Base-by-base conservation (phyloP, 2,888 invertebrate species). In the Eupeodes latifasciatus region DNA sequence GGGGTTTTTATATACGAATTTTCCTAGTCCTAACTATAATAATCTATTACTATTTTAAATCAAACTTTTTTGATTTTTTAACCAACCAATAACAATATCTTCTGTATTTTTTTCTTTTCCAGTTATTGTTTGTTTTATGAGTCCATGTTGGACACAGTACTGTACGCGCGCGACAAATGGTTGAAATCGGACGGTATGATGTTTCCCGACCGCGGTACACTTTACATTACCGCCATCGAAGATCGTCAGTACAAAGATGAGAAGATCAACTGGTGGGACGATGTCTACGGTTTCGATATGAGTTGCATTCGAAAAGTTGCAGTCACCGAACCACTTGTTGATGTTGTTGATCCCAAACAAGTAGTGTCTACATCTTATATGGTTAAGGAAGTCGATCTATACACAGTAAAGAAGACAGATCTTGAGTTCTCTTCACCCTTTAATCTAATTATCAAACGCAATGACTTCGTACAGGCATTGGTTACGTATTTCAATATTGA, bases 241-340 rank as follows among this genome's bases (percentile, higher is more conserved):
- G 99, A 99, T 94, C 96, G 99, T 27, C 99, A 99, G 94, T 99
- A 99, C 94, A 99, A 99, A 94, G 99, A 99, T 92, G 99, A 99
- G 94, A 99, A 99, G 94, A 99, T 99, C 91, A 99, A 99, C 94
- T 99, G 99, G 99, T 99, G 99, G 99, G 99, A 99, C 92, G 98
- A 98, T 94, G 99, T 99, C 2, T 99, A 99, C 92, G 99, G 99
- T 71, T 99, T 99, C 93, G 98, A 99, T 94, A 99, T 99, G 99
- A 98, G 98, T 91, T 98, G 98, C 91, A 99, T 99, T 93, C 95
- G 99, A 76, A 98, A 99, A 94, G 98, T 99, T 87, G 99, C 99
- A 19, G 98, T 99, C 90, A 97, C 98, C 53, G 99, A 99, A 94
- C 99, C 99, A 0, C 95, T 99, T 2, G 99, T 99, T 0, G 99